Conservation (phyloP, 2,888 invertebrate species). For the Chydorus sphaericus region DNA sequence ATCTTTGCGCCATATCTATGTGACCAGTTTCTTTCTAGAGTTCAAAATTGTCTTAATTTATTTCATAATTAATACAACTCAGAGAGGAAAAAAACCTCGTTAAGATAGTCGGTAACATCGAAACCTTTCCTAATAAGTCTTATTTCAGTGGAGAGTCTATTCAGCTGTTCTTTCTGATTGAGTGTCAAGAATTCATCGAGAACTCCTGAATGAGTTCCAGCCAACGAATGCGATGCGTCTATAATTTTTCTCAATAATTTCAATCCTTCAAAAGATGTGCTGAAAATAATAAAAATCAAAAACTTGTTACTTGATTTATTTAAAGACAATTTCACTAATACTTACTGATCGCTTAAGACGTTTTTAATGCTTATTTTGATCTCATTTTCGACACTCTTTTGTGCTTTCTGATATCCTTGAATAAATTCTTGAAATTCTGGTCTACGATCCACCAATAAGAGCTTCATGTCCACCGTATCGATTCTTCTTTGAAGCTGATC, state of each 20-base stretch:
- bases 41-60: neutral
- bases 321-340: neutral
- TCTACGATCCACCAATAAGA: neutral
- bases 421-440: neutral
- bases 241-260: neutral
- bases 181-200: neutral
- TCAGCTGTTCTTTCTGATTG: neutral
- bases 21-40: neutral
- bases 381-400: neutral
- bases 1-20: neutral
- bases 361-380: neutral
- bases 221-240: neutral
- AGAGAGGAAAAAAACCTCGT: no score
- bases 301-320: neutral
- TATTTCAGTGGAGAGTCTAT: neutral
- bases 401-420: neutral
- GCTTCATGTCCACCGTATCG: neutral
- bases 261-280: neutral
- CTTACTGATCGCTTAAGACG: neutral
- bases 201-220: neutral
- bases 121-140: neutral
- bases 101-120: neutral
- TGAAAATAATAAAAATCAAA: no score
- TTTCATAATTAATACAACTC: neutral
- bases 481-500: neutral